Conservation (phyloP, 2,113 vertebrate genomes). For the Perognathus longimembris region DNA sequence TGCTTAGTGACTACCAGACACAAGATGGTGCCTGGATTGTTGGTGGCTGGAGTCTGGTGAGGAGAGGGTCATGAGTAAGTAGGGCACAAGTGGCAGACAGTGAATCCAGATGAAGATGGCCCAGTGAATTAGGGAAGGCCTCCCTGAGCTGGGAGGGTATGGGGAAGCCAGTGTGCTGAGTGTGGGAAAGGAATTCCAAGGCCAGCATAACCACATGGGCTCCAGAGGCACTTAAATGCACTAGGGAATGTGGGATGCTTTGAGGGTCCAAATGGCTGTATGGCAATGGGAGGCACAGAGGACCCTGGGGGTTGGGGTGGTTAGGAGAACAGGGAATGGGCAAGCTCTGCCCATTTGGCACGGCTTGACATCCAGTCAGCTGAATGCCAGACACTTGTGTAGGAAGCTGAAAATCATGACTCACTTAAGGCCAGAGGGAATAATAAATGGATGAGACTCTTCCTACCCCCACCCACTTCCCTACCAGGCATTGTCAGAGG, state of each 20-base stretch:
- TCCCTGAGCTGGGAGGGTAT: background rate
- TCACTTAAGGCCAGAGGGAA: constrained; percentile 22
- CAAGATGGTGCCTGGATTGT: background rate
- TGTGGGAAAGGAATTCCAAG: background rate
- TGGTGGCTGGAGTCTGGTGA: background rate
- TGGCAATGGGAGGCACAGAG: background rate
- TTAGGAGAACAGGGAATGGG: background rate
- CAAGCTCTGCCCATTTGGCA: background rate
- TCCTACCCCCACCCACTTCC: constrained; percentile 14
- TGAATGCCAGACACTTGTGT: constrained; percentile 37
- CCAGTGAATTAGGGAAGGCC: background rate
- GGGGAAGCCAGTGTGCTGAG: background rate
- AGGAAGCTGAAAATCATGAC: constrained; percentile 1
- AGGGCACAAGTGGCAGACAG: background rate
- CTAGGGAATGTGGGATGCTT: background rate
- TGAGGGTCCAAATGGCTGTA: background rate
- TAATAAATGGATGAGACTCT: constrained; percentile 1
- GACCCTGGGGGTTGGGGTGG: background rate
- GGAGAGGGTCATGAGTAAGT: background rate
- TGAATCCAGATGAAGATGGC: background rate
- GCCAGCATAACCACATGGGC: no score
- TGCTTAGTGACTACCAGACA: background rate
- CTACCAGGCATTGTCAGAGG: background rate
- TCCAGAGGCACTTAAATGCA: background rate
- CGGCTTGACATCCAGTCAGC: background rate